These are phyloP conservation scores for Chaetura pelagica DNA, from an alignment of 2,113 vertebrate genomes.

Conservation along the genomic window DNA sequence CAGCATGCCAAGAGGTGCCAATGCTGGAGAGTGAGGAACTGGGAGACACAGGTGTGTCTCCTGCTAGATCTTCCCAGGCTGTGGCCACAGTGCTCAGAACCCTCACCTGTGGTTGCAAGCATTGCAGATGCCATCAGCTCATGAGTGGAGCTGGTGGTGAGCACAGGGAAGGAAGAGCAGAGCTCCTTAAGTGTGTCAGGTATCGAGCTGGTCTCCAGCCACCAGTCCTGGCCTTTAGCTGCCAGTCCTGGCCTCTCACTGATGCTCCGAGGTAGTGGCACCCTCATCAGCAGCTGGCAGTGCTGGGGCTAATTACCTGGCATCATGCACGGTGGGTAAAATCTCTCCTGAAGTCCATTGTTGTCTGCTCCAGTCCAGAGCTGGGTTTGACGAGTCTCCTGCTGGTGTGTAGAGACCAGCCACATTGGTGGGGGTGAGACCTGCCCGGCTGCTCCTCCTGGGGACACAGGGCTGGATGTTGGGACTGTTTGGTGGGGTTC, in stretches of 20 bases:
- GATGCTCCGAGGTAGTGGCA: not conserved
- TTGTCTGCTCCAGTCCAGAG: accelerated
- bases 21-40: not conserved
- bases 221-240: not conserved
- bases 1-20: accelerated
- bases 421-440: not conserved
- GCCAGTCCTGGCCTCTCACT: not conserved
- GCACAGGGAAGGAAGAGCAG: not conserved
- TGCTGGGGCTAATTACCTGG: not conserved
- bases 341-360: not conserved
- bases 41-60: accelerated
- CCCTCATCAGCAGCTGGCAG: accelerated
- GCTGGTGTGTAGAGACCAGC: accelerated
- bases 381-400: not conserved
- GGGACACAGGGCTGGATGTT: accelerated
- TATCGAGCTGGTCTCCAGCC: not conserved
- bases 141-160: accelerated
- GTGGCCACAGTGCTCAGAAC: accelerated
- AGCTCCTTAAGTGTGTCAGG: not conserved
- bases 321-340: not conserved
- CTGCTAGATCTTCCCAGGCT: not conserved
- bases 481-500: not conserved
- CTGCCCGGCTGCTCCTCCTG: not conserved
- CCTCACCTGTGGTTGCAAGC: accelerated
- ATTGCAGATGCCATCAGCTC: accelerated